Conservation (phyloP, 1,140 invertebrate genomes). For the Cepaea nemoralis region DNA sequence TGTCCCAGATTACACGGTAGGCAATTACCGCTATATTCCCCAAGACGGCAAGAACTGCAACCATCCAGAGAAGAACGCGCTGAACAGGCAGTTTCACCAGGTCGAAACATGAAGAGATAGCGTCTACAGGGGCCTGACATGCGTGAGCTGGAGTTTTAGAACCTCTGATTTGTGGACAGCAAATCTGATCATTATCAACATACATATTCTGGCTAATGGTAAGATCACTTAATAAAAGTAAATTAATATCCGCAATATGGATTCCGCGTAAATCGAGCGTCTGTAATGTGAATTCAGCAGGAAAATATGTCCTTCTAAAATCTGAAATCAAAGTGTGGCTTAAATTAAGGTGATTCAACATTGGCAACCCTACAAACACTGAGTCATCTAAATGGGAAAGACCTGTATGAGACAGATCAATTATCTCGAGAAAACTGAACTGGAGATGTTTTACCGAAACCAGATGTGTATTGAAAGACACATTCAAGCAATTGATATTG, state of each 20-base stretch:
- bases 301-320: background rate
- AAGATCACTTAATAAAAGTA: conserved; percentile 19
- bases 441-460: too few relatives aligned
- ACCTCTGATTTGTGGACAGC: conserved; percentile 35
- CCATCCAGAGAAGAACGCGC: conserved; percentile 38
- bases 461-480: conserved; percentile 4
- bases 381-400: too few relatives aligned
- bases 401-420: conserved; percentile 17
- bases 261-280: conserved; percentile 32
- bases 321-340: background rate
- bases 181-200: conserved; percentile 47
- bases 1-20: conserved; percentile 36
- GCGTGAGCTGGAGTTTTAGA: conserved; percentile 13
- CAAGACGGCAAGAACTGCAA: conserved; percentile 42
- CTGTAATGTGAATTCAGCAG: background rate
- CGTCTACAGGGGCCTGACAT: conserved; percentile 45
- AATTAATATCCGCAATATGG: conserved; percentile 24
- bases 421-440: background rate
- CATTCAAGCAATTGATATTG: background rate
- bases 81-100: too few relatives aligned
- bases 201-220: background rate
- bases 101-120: conserved; percentile 49
- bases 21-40: conserved; percentile 53
- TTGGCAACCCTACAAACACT: too few relatives aligned
- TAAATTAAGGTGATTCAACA: conserved; percentile 13